Conservation (phyloP, 2,113 vertebrate species). For the Gila orcuttii region DNA sequence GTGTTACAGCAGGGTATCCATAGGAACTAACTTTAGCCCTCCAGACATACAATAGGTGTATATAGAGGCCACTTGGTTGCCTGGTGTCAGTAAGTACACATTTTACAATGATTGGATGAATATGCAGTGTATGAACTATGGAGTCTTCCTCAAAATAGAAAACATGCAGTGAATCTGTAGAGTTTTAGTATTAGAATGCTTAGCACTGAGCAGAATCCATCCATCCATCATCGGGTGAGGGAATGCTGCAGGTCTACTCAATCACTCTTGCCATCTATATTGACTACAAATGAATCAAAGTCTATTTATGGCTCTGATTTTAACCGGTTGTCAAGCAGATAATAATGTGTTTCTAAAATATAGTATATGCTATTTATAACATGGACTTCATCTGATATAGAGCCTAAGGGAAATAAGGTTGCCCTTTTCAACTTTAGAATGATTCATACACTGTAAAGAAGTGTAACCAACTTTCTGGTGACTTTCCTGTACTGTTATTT, state of each 20-base stretch:
- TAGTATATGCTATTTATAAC: not conserved
- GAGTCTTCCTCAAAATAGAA: not conserved
- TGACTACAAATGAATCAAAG: slow-evolving; percentile 35
- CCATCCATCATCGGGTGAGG: slow-evolving; percentile 17
- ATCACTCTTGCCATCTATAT: slow-evolving; percentile 32
- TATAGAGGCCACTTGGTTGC: not conserved
- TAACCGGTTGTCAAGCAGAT: not conserved
- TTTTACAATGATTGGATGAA: slow-evolving; percentile 1
- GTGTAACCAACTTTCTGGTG: not conserved
- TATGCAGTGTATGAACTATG: not conserved
- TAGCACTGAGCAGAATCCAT: not conserved
- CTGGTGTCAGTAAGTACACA: not conserved
- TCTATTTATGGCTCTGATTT: slow-evolving; percentile 31
- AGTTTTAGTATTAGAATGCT: not conserved
- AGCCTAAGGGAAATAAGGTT: not conserved
- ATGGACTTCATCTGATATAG: not conserved
- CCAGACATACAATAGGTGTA: not conserved
- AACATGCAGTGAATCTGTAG: not conserved
- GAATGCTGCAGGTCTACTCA: slow-evolving; percentile 35
- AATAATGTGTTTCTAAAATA: not conserved
- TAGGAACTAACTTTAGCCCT: slow-evolving; percentile 48
- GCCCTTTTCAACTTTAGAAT: not conserved
- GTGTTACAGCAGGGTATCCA: slow-evolving; percentile 52
- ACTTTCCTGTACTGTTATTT: not conserved
- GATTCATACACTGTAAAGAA: not conserved